Base-by-base conservation (phyloP, 2,888 invertebrate species). In the Leuctra nigra region DNA sequence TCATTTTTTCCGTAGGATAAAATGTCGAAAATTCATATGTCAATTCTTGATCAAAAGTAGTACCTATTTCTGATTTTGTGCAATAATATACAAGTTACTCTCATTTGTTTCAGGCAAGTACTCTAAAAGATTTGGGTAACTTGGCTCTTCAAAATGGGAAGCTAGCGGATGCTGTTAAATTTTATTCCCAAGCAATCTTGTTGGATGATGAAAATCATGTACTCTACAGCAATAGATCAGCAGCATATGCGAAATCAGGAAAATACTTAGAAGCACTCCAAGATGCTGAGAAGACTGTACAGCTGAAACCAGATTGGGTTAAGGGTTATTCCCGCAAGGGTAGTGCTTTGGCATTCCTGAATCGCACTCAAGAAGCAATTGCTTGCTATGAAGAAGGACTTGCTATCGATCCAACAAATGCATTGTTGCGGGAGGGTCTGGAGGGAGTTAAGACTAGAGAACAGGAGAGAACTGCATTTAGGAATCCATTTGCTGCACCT, bases 291-390 rank as follows among this genome's bases (percentile, higher is more conserved):
- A 84, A 85, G 68, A 91, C 91, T 0, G 78, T 95, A 7, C 71
- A 79, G 48, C 65, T 93, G 14, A 91, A 92, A 69, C 84, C 91
- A 7, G 82, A 83, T 57, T 95, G 94, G 94, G 80, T 82, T 1
- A 94, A 93, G 70, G 78, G 77, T 6, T 92, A 92, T 70, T 92
- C 93, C 0, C 80, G 95, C 58, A 91, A 92, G 73, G 95, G 91
- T 1, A 85, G 88, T 62, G 92, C 93, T 0, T 74, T 92, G 46
- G 84, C 87, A 0, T 92, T 84, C 65, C 72, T 94, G 59, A 82
- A 85, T 2, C 79, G 81, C 55, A 76, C 77, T 59, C 82, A 86
- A 39, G 91, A 91, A 61, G 91, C 95, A 0, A 77, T 86, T 46
- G 77, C 78, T 47, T 83, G 87, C 0, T 95, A 91, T 67, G 80